Percentiles rank a stretch among this genome's conserved stretches.
These are phyloP conservation scores for Physeter macrocephalus DNA, from an alignment of 2,113 vertebrate genomes.

Conservation along the genomic window DNA sequence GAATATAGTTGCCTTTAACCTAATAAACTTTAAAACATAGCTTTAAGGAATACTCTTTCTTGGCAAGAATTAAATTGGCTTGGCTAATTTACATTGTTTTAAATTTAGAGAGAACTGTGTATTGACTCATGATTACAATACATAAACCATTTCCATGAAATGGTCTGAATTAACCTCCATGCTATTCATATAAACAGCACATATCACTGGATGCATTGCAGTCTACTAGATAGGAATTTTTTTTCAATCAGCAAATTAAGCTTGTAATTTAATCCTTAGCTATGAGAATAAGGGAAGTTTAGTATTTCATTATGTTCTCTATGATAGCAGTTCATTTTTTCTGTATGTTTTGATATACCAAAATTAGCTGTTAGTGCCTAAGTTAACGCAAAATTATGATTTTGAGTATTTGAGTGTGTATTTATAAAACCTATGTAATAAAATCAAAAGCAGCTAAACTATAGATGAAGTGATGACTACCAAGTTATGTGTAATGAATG, in stretches of 20 bases:
- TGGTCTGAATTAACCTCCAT: conserved; percentile 65
- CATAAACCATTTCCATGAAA: conserved; percentile 70
- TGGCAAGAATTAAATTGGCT: conserved; percentile 70
- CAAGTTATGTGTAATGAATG: neutral
- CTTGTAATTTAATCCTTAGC: conserved; percentile 57
- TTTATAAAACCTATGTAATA: neutral
- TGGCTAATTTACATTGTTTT: conserved; percentile 72
- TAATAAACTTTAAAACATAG: conserved; percentile 75
- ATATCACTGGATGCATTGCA: conserved; percentile 37
- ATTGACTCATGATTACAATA: conserved; percentile 68
- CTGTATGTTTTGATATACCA: neutral
- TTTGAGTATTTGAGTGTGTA: neutral
- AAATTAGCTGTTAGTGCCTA: conserved; percentile 10
- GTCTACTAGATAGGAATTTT: conserved; percentile 26
- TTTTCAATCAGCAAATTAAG: conserved; percentile 51
- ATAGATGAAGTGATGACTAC: conserved; percentile 28
- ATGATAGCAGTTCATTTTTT: conserved; percentile 26
- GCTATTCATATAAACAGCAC: conserved; percentile 54
- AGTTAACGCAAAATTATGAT: conserved; percentile 11
- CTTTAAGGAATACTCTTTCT: conserved; percentile 78
- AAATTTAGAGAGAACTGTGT: conserved; percentile 59
- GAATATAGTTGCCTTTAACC: conserved; percentile 58
- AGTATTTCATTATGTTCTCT: neutral
- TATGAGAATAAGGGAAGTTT: conserved; percentile 15
- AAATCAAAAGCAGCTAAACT: neutral